Conservation (phyloP, 2,113 vertebrate species). For the Plotosus lineatus region DNA sequence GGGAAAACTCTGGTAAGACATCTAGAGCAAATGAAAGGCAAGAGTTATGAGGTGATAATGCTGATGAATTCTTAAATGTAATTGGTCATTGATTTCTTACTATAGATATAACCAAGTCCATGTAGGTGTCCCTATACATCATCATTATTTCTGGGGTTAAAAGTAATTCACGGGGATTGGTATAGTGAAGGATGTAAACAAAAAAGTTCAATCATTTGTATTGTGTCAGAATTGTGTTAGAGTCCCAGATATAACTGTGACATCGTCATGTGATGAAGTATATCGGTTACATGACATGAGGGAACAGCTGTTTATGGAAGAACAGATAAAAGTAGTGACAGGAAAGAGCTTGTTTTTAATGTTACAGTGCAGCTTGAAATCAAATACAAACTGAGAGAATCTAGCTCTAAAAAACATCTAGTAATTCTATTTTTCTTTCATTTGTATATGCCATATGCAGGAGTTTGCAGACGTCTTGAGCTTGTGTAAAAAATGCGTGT, state of each 20-base stretch:
- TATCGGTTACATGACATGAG: not conserved
- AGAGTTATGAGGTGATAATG: not conserved
- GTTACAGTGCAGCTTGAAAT: not conserved
- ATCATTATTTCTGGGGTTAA: not conserved
- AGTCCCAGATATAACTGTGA: not conserved
- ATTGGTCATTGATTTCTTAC: not conserved
- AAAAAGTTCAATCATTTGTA: too few species aligned
- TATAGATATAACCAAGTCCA: too few species aligned
- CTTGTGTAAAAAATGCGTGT: too few species aligned
- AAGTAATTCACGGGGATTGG: not conserved
- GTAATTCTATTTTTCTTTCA: not conserved
- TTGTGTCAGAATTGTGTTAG: not conserved
- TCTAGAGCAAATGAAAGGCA: not conserved
- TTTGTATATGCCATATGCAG: too few species aligned
- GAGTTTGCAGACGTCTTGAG: too few species aligned
- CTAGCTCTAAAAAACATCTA: not conserved
- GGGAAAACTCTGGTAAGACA: slow-evolving; percentile 82
- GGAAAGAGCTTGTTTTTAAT: not conserved
- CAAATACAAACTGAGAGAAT: not conserved
- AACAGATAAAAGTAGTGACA: not conserved
- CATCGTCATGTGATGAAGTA: not conserved
- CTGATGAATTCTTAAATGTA: not conserved
- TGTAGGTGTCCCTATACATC: not conserved
- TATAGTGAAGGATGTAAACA: not conserved
- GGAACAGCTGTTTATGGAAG: not conserved